phyloP scores from a whole-genome alignment of 2,888 invertebrate genomes.

The Leptopterna dolabrata region DNA sequence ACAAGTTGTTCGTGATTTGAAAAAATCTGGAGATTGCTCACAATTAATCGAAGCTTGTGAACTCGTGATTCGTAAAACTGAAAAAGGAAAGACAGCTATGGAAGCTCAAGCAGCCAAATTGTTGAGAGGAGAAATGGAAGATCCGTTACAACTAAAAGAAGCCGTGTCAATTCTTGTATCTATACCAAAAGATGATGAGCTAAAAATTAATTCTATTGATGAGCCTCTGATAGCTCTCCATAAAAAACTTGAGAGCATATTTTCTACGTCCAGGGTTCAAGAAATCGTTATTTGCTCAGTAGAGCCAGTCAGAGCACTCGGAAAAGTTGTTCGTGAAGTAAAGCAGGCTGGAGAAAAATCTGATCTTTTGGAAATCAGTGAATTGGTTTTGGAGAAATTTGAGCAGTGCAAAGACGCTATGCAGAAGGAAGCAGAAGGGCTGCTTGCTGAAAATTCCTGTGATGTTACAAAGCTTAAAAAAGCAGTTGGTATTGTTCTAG shows the following conservation, averaged over 20 bases:
- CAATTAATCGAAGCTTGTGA: constrained; percentile 34
- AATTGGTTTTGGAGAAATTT: neutral
- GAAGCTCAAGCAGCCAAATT: neutral
- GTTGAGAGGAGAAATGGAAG: constrained; percentile 6
- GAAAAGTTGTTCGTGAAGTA: neutral
- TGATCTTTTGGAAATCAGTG: constrained; percentile 12
- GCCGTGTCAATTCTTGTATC: neutral
- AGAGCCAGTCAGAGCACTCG: constrained; percentile 11
- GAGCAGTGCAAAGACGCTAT: neutral
- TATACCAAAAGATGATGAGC: neutral
- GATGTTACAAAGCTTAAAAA: neutral
- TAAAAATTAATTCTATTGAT: neutral
- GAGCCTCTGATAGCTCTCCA: constrained; percentile 33
- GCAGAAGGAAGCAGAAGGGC: constrained; percentile 20
- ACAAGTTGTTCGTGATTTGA: constrained; percentile 14
- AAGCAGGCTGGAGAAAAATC: constrained; percentile 23
- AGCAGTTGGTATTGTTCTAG: constrained; percentile 15
- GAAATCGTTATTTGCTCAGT: neutral
- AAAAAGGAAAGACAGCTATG: neutral
- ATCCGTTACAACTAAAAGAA: neutral
- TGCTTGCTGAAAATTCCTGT: neutral
- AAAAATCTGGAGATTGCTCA: constrained; percentile 5
- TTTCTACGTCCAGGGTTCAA: neutral
- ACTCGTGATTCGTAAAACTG: constrained; percentile 13
- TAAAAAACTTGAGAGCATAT: neutral